A percentile compares a stretch with the other conserved stretches of the same genome.
Evolutionary conservation across 2,113 vertebrate genomes (phyloP).

Genomic region (Microcebus griseorufus): DNA sequence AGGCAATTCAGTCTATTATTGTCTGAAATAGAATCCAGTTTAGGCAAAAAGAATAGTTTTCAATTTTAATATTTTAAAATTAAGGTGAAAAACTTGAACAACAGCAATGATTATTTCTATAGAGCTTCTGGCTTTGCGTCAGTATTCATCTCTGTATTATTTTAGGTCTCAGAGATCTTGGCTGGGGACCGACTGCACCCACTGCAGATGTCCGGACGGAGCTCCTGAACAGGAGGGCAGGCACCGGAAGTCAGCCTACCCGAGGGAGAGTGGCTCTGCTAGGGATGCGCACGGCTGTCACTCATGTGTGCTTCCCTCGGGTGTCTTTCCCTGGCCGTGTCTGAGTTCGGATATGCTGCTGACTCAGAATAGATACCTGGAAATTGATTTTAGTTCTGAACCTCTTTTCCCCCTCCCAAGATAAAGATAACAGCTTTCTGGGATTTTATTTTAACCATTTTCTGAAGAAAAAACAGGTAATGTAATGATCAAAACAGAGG

Average conservation of each 20-base stretch:
- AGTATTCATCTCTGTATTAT: not conserved
- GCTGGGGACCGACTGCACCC: not conserved
- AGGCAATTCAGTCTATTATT: not conserved
- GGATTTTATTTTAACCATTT: not conserved
- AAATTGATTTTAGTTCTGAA: not conserved
- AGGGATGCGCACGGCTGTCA: not conserved
- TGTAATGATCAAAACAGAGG: not conserved
- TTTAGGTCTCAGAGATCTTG: not conserved
- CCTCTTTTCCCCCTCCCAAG: rapidly evolving
- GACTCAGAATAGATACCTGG: not conserved
- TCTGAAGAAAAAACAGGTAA: not conserved
- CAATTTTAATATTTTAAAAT: not conserved
- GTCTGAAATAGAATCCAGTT: not conserved
- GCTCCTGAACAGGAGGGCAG: not conserved
- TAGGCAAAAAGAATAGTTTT: not conserved
- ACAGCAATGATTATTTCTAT: not conserved
- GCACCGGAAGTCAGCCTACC: not conserved
- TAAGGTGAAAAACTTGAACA: not conserved
- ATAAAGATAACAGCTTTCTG: not conserved
- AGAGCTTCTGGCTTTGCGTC: not conserved
- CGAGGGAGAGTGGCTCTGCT: not conserved
- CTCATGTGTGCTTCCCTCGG: not conserved
- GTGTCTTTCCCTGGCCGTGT: not conserved
- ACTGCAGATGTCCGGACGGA: not conserved
- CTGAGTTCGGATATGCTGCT: not conserved